These are phyloP conservation scores for Sylvilagus bachmani DNA, from an alignment of 2,113 vertebrate species.

Conservation along the genomic window DNA sequence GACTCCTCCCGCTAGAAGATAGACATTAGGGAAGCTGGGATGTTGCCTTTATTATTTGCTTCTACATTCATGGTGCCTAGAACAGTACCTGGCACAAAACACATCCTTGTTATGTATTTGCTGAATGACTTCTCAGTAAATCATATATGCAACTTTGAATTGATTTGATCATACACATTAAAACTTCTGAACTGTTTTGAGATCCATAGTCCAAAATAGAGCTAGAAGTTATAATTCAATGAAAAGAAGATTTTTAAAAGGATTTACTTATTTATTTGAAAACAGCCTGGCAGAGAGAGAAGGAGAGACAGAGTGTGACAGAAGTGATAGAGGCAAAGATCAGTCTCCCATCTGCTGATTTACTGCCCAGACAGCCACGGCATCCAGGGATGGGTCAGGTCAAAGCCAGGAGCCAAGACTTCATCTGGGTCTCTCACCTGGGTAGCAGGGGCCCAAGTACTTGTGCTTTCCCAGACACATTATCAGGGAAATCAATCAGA, in stretches of 20 bases:
- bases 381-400: too few relatives aligned
- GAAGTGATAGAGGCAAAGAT: too few relatives aligned
- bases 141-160: not conserved
- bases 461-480: too few relatives aligned
- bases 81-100: not conserved
- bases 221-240: not conserved
- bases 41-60: not conserved
- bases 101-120: not conserved
- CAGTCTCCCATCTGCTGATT: too few relatives aligned
- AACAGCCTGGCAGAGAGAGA: too few relatives aligned
- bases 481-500: too few relatives aligned
- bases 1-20: not conserved
- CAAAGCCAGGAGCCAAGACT: too few relatives aligned
- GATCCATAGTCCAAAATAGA: not conserved
- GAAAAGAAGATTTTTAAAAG: not conserved
- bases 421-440: too few relatives aligned
- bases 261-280: too few relatives aligned
- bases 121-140: not conserved
- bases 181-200: not conserved
- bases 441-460: too few relatives aligned
- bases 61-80: not conserved
- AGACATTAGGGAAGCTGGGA: not conserved
- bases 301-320: too few relatives aligned
- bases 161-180: conserved; percentile 18
- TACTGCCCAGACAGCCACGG: too few relatives aligned